Base-by-base conservation (phyloP, 2,797 vertebrate species). In the Anomalospiza imberbis region DNA sequence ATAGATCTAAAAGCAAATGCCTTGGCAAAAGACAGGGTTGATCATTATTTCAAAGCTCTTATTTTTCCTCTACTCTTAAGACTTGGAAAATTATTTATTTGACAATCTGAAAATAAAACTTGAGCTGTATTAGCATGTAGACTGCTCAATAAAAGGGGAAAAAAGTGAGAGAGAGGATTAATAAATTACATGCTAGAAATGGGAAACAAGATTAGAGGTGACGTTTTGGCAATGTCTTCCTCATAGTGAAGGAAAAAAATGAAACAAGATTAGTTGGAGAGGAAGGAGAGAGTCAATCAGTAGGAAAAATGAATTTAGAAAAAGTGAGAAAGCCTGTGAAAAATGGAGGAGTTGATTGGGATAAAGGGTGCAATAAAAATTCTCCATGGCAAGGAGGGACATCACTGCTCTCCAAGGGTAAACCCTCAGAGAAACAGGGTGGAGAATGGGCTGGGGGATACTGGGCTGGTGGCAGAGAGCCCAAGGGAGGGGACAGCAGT, bases 51-150 rank as follows among this genome's bases (percentile, higher is more conserved):
- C 95, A 96, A 94, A 97, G 94, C 57, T 96, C 76, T 91, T 91
- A 93, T 93, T 97, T 97, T 91, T n/a, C 67, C 65, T 53, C 83
- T 96, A 63, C 95, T 95, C 80, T 93, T 88, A 84, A 95, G 91
- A 40, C 93, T 95, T 95, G 93, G 94, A 96, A 97, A 97, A 97
- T 96, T 97, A 98, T 98, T 97, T 98, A 97, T 97, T 97, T 97
- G 97, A 98, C 97, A 97, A 97, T 97, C 93, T 97, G 97, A 97
- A 98, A 98, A 97, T 97, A 95, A 97, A 96, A 91, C 94, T 89
- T 96, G 91, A 91, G 81, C 79, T 83, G 72, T 93, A 96, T 94
- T 96, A 93, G 72, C 83, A 96, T 79, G 82, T 92, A 88, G 94
- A 77, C 95, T 97, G 89, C 91, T 97, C 96, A 97, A 88, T 97